These are phyloP conservation scores for Tanytarsus gracilentus DNA, from an alignment of 2,888 invertebrate genomes.

Conservation along the genomic window DNA sequence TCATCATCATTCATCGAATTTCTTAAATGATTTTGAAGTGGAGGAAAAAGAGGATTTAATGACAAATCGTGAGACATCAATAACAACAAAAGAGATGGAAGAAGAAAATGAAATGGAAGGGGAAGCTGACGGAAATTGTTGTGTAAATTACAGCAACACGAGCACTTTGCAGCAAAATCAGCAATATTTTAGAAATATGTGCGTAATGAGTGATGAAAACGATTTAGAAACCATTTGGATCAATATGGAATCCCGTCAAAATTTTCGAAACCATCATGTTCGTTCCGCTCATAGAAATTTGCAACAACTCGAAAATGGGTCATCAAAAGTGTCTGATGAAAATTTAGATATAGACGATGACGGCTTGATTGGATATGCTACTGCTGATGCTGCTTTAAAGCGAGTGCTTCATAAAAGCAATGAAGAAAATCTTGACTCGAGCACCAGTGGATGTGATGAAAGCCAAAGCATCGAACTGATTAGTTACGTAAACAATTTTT, in stretches of 20 bases:
- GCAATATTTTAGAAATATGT: slow-evolving; percentile 34
- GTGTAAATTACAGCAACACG: slow-evolving; percentile 16
- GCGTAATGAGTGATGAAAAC: slow-evolving; percentile 28
- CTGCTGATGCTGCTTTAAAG: background rate
- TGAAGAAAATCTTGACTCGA: background rate
- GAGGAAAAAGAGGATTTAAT: background rate
- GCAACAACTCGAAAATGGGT: background rate
- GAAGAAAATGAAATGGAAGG: background rate
- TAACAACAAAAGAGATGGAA: slow-evolving; percentile 36
- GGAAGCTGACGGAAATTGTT: slow-evolving; percentile 4
- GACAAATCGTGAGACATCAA: background rate
- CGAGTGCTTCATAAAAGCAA: background rate
- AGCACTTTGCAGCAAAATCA: slow-evolving; percentile 29
- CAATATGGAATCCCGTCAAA: slow-evolving; percentile 28
- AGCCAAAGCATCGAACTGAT: slow-evolving; percentile 34
- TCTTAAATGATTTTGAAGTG: slow-evolving; percentile 8
- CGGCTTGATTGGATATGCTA: slow-evolving; percentile 18
- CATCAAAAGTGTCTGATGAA: background rate
- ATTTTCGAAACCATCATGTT: slow-evolving; percentile 12
- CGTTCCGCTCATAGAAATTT: background rate
- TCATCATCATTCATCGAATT: slow-evolving; percentile 20
- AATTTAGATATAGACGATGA: slow-evolving; percentile 22
- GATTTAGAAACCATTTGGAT: slow-evolving; percentile 28
- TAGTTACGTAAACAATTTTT: slow-evolving; percentile 68
- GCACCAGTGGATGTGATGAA: too few species aligned